Evolutionary conservation across 2,888 invertebrate species (phyloP), one percentile per base, ranked within the genome.

Genomic region (Toxonevra muliebris): DNA sequence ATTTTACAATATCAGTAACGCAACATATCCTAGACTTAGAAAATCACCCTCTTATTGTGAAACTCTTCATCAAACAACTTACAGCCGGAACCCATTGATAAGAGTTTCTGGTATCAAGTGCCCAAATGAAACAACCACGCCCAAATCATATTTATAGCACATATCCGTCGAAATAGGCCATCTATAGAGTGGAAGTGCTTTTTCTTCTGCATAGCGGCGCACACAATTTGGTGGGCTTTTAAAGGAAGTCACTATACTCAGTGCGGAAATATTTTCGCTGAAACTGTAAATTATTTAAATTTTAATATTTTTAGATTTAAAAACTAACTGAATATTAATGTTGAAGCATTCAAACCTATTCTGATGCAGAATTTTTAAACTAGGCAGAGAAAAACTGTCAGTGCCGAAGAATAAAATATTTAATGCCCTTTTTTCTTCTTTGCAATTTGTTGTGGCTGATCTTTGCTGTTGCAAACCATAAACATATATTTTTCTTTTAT

Each of bases 111-210:
- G 95, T 77, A 98, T 95, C 70, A 98, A 87, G 80, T 95, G 92
- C 0, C 98, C 97, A 88, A 98, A 98, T 0, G 97, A 97, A 1
- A 94, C 96, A 41, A 98, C 93, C 60, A 97, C 86, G 5, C 97
- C 97, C 69, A 97, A 85, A 81, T 97, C 92, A 86, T 91, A 96
- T 13, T 82, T 42, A 1, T 69, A 79, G 61, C 86, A 76, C 10
- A 79, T 73, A 50, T 87, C 77, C 50, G 82, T 73, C 41, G 85
- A 74, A 61, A 88, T 80, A 2, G 92, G 91, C 95, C 95, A 96
- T 69, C 87, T 80, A 74, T 90, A 87, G 17, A 91, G 79, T 20
- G 94, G 86, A 45, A 89, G 86, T 76, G 90, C 86, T 19, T 88
- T 76, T 30, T 85, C 80, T 12, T 79, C 77, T 0, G 95, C 92